Conservation (phyloP, 2,113 vertebrate genomes). For the Pelecanoides urinatrix region DNA sequence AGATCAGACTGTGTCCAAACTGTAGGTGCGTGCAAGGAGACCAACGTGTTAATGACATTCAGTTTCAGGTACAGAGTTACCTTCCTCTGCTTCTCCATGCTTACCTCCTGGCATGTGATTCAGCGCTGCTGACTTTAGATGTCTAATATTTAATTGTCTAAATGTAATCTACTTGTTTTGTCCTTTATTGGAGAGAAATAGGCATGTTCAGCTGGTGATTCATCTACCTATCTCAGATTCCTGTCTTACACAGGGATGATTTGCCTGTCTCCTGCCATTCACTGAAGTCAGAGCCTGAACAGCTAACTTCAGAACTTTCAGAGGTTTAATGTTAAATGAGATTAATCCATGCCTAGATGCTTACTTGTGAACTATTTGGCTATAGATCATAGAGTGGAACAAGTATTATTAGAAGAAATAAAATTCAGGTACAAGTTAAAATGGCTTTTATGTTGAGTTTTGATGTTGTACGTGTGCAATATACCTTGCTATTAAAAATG, state of each 20-base stretch:
- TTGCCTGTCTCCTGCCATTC: background rate
- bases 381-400: background rate
- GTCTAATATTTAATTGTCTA: background rate
- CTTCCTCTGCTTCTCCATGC: background rate
- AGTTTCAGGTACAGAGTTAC: background rate
- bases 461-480: background rate
- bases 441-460: background rate
- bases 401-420: background rate
- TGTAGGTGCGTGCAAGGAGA: background rate
- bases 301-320: background rate
- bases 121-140: background rate
- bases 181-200: background rate
- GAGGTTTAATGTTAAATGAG: background rate
- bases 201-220: background rate
- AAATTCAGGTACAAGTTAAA: background rate
- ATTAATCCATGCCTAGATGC: background rate
- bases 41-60: fast-evolving
- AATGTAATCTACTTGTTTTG: background rate
- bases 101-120: background rate
- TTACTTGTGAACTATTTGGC: background rate
- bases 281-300: background rate
- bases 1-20: background rate
- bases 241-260: background rate
- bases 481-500: background rate
- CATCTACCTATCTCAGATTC: background rate